Evolutionary conservation across 2,888 invertebrate species (phyloP).

Genomic region (Drosophila eohydei): DNA sequence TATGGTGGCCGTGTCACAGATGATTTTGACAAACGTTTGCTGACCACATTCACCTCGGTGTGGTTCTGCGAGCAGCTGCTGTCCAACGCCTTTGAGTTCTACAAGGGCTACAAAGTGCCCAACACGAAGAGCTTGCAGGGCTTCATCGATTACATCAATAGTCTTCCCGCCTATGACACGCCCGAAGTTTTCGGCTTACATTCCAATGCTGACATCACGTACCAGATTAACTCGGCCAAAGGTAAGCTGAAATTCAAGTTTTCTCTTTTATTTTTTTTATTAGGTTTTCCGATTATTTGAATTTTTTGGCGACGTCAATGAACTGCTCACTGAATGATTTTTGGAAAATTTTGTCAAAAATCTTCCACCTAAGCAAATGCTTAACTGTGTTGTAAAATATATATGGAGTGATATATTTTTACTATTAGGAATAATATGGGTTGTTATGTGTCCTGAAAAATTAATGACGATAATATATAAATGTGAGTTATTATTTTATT

Average conservation of each 20-base stretch:
- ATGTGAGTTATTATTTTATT: not conserved
- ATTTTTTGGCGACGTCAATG: conserved; percentile 32
- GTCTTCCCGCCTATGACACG: conserved; percentile 93
- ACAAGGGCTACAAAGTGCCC: conserved; percentile 96
- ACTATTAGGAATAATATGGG: too few species aligned
- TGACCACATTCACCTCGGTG: conserved; percentile 96
- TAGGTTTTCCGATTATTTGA: conserved; percentile 22
- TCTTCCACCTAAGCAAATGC: not conserved
- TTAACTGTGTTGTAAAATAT: not conserved
- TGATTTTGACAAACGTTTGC: conserved; percentile 96
- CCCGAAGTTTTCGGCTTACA: conserved; percentile 99
- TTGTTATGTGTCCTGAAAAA: too few species aligned
- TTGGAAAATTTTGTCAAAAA: too few species aligned
- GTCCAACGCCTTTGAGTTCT: conserved; percentile 95
- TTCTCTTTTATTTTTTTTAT: conserved; percentile 1
- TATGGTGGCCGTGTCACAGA: conserved; percentile 97
- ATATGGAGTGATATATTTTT: not conserved
- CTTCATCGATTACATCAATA: conserved; percentile 94
- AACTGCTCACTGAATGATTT: not conserved
- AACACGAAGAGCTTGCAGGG: conserved; percentile 91
- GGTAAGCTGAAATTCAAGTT: conserved; percentile 84
- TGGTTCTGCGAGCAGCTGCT: conserved; percentile 98
- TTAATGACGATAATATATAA: not conserved
- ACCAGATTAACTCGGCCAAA: conserved; percentile 98
- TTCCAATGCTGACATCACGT: conserved; percentile 98